Conservation (phyloP, 92 coral and sea anemone species). For the Meandrina meandrites region DNA sequence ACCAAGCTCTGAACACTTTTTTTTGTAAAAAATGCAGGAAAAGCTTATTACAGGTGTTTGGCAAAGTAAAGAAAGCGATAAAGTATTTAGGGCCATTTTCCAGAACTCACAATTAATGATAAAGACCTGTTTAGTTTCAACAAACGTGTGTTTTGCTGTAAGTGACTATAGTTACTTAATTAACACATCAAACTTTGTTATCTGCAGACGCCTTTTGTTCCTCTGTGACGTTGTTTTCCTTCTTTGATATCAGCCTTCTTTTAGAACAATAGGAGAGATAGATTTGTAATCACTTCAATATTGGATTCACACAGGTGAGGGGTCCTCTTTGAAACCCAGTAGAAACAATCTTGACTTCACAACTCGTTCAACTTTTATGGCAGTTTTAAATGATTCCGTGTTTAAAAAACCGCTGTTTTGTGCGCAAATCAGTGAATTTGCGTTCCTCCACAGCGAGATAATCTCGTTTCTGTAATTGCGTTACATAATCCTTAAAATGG, state of each 20-base stretch:
- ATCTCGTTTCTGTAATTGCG: slow-evolving; percentile 1
- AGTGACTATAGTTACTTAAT: slow-evolving; percentile 4
- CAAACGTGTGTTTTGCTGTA: background rate
- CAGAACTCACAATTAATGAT: no score
- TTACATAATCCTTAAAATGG: background rate
- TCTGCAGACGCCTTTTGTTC: background rate
- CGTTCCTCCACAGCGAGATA: background rate
- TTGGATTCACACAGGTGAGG: background rate
- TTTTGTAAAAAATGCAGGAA: no score
- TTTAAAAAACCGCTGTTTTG: background rate
- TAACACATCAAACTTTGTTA: background rate
- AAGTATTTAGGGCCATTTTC: no score
- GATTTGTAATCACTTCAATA: background rate
- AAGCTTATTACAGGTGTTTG: no score
- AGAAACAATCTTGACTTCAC: background rate
- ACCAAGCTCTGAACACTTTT: no score
- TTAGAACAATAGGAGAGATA: background rate
- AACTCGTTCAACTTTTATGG: background rate
- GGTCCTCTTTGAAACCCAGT: no score
- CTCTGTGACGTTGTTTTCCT: background rate
- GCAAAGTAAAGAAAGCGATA: no score
- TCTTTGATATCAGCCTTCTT: background rate
- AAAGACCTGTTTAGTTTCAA: no score
- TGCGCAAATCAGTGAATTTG: background rate
- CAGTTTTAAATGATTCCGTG: background rate